Evolutionary conservation across 2,888 invertebrate species (phyloP).

Genomic region (Pollenia amentaria): DNA sequence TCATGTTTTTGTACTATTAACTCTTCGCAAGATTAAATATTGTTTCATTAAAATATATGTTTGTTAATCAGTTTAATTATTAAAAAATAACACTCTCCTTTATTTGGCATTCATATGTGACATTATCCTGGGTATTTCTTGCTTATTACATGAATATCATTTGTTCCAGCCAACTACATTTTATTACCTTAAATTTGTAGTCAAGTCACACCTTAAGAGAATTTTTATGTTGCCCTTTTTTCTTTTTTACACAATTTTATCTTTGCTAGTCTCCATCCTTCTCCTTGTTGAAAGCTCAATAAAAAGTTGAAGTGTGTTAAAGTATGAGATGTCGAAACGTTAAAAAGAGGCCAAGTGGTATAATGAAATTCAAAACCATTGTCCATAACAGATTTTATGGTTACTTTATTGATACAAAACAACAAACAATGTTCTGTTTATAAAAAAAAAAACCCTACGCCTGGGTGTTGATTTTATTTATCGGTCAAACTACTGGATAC

Average conservation of each 20-base stretch:
- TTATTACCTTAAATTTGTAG: slow-evolving; percentile 10
- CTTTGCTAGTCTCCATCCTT: background rate
- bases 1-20: too few species aligned
- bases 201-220: slow-evolving; percentile 23
- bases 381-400: slow-evolving; percentile 41
- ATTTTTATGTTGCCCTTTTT: background rate
- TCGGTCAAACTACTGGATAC: background rate
- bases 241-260: background rate
- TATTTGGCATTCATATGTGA: background rate
- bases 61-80: too few species aligned
- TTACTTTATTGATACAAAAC: slow-evolving; percentile 32
- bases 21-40: too few species aligned
- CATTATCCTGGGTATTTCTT: background rate
- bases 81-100: background rate
- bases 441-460: background rate
- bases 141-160: background rate
- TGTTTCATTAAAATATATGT: too few species aligned
- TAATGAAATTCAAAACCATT: slow-evolving; percentile 45
- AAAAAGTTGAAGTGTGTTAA: slow-evolving; percentile 6
- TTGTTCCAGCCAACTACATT: background rate
- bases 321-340: background rate
- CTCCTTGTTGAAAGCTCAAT: background rate
- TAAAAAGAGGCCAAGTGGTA: slow-evolving; percentile 7
- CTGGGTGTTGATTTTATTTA: background rate
- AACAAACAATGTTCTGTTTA: background rate